Base-by-base conservation (phyloP, 2,113 vertebrate species). In the Hepsetus odoe region DNA sequence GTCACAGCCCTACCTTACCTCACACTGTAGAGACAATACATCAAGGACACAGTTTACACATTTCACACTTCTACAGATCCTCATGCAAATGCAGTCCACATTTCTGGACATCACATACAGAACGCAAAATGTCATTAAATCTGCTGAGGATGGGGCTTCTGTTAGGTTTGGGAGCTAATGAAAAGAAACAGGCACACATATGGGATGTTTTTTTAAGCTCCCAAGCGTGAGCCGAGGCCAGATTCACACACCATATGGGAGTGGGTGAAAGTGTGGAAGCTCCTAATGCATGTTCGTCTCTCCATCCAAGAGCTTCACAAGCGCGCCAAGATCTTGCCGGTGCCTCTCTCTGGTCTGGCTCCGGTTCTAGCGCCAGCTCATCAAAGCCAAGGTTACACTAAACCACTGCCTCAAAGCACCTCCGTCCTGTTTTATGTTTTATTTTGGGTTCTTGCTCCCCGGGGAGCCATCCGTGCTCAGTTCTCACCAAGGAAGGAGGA, bases 231-330 rank as follows among this genome's bases (percentile, higher is more conserved):
- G 87, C 89, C 84, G 66, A 83, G 79, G 86, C 84, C 90, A 88
- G 89, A 91, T 92, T 91, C 91, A 82, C 87, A 85, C 69, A 87
- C 90, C 92, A 93, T 92, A 92, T 91, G 92, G 91, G 88, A 88
- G 87, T 86, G 88, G 81, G 87, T 88, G 88, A 91, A 87, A 89
- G 85, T 85, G 89, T 83, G 78, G 86, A 80, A 84, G 87, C 85
- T 87, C 82, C 84, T 79, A 77, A 83, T 82, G 81, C 78, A 76
- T 79, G 83, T 87, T 88, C 80, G 30, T 70, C 73, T 83, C 85
- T 80, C 78, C 80, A 79, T 90, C 89, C 82, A 82, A 82, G 85
- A 88, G 80, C 78, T 85, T 80, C 76, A 82, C 28, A 77, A 85
- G 81, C 82, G 83, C 86, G 88, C 87, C 82, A 88, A 88, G 86